These are phyloP conservation scores for Cranoglanis bouderius DNA, from an alignment of 2,113 vertebrate species.

Conservation along the genomic window DNA sequence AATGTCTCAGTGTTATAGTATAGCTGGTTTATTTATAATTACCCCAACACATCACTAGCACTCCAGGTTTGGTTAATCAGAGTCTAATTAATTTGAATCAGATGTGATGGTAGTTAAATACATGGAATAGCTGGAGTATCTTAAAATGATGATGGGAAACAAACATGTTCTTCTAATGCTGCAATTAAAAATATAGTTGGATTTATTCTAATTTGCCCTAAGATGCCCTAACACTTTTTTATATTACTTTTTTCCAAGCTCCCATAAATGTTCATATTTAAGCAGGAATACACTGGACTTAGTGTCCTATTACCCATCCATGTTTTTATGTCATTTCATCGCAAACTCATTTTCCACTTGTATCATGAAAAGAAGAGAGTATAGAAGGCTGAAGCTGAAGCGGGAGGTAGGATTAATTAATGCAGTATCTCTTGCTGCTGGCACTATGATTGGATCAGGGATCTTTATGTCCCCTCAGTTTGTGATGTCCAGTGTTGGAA, in stretches of 20 bases:
- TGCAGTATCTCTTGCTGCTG: constrained; percentile 72
- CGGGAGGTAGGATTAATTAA: constrained; percentile 72
- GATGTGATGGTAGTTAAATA: not conserved
- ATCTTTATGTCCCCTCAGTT: constrained; percentile 78
- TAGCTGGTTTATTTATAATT: not conserved
- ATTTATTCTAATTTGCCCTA: not conserved
- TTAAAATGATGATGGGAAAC: not conserved
- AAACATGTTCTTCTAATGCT: not conserved
- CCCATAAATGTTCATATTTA: constrained; percentile 34
- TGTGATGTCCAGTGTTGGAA: constrained; percentile 74
- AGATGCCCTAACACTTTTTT: not conserved
- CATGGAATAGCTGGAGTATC: not conserved
- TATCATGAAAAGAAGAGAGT: constrained; percentile 52
- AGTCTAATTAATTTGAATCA: not conserved
- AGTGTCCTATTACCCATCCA: not conserved
- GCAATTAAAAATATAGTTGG: not conserved
- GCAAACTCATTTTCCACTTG: not conserved
- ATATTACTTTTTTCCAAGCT: not conserved
- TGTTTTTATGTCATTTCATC: not conserved
- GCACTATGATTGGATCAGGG: constrained; percentile 83
- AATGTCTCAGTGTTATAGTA: not conserved
- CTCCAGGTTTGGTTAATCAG: not conserved
- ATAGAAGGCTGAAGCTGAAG: constrained; percentile 55
- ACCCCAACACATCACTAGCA: not conserved
- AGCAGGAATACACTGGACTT: constrained; percentile 28